Evolutionary conservation across 2,113 vertebrate genomes (phyloP).

Genomic region (Thomomys bottae): DNA sequence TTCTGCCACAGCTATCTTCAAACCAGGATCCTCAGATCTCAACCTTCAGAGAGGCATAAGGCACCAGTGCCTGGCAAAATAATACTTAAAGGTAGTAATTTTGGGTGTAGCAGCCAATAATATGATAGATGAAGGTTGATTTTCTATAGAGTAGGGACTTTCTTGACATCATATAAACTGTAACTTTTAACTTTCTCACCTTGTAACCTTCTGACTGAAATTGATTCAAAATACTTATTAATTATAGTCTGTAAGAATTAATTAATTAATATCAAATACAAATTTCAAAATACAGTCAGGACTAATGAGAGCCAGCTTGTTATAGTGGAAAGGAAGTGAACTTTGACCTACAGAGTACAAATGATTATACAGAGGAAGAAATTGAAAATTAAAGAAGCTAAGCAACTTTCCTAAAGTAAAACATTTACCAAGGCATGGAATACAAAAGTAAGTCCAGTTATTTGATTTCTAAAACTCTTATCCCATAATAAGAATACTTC

Average conservation of each 20-base stretch:
- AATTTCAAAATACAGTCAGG: background rate
- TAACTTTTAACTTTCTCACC: background rate
- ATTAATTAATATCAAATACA: background rate
- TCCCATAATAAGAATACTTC: background rate
- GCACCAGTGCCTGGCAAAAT: too few species aligned
- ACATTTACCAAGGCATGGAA: background rate
- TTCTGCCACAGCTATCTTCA: too few species aligned
- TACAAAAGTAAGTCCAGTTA: background rate
- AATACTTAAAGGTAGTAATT: background rate
- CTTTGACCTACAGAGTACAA: background rate
- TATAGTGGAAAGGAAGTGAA: background rate
- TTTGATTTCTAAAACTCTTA: background rate
- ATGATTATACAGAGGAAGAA: background rate
- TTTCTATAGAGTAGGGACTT: background rate
- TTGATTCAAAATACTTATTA: slow-evolving; percentile 1
- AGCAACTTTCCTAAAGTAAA: background rate
- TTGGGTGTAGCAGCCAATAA: background rate
- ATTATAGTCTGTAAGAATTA: background rate
- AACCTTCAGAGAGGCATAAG: too few species aligned
- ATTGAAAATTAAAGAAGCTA: slow-evolving; percentile 1
- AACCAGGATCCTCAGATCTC: too few species aligned
- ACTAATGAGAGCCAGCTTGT: background rate
- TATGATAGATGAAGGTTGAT: slow-evolving; percentile 16
- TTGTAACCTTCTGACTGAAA: background rate
- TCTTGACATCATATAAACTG: background rate